Percentiles rank a stretch among this genome's conserved stretches.
Conservation (phyloP, 2,888 invertebrate genomes). For the Frankliniella fusca region DNA sequence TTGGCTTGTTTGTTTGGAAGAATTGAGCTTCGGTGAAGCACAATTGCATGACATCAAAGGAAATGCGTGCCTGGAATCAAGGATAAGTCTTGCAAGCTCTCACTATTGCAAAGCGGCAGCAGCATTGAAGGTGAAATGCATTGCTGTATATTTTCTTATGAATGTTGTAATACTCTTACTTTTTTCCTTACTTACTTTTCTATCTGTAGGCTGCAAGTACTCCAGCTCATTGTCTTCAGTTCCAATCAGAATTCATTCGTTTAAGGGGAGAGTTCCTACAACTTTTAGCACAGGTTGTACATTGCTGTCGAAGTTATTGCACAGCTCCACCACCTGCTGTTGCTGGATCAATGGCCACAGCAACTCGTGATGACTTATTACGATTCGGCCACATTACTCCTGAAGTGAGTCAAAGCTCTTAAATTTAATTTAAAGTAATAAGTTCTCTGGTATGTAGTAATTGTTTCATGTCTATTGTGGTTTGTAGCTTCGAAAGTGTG, state of each 20-base stretch:
- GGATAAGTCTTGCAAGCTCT: slow-evolving; percentile 51
- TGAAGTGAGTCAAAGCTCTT: slow-evolving; percentile 51
- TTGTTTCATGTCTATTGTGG: slow-evolving; percentile 35
- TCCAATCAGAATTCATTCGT: slow-evolving; percentile 72
- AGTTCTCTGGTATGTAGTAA: background rate
- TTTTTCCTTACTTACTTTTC: slow-evolving; percentile 7
- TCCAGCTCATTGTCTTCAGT: slow-evolving; percentile 59
- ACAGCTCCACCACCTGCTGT: slow-evolving; percentile 92
- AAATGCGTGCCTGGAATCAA: slow-evolving; percentile 37
- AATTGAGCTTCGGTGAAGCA: slow-evolving; percentile 70
- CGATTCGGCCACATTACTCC: slow-evolving; percentile 74
- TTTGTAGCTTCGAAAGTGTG: slow-evolving; percentile 63
- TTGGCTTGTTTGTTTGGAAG: slow-evolving; percentile 77
- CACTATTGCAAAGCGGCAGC: slow-evolving; percentile 64
- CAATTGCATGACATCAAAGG: slow-evolving; percentile 52
- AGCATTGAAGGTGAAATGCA: slow-evolving; percentile 49
- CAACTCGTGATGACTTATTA: slow-evolving; percentile 71
- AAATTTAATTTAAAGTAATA: background rate
- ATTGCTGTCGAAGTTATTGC: slow-evolving; percentile 70
- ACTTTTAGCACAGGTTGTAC: slow-evolving; percentile 58
- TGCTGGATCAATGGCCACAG: slow-evolving; percentile 74
- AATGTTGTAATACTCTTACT: slow-evolving; percentile 38
- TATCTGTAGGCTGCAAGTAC: slow-evolving; percentile 61
- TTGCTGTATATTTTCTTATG: background rate
- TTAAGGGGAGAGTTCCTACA: slow-evolving; percentile 73